phyloP scores from a whole-genome alignment of 2,888 invertebrate species.

The Pachycephus smyrnensis region DNA sequence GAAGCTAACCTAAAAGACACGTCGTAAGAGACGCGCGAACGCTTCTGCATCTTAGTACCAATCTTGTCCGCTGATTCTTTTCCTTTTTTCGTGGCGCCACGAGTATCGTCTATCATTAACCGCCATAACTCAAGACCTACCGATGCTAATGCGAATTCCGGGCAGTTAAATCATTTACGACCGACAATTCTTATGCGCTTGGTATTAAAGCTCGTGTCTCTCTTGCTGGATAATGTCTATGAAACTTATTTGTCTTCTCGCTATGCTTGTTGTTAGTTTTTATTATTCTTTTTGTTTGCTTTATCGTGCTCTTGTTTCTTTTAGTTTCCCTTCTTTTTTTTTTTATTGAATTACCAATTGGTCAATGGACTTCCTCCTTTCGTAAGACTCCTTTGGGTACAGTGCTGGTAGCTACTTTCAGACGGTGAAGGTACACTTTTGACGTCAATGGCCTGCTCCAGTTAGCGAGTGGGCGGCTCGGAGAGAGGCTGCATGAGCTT shows the following conservation, averaged over 20 bases:
- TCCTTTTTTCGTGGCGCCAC: not conserved
- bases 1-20: not conserved
- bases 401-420: slow-evolving; percentile 1
- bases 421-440: slow-evolving; percentile 17
- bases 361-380: not conserved
- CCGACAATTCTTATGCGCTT: not conserved
- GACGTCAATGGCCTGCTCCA: slow-evolving; percentile 19
- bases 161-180: slow-evolving; percentile 9
- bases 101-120: slow-evolving; percentile 47
- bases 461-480: slow-evolving; percentile 10
- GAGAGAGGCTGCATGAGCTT: slow-evolving; percentile 31
- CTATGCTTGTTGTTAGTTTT: not conserved
- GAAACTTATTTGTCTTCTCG: not conserved
- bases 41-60: not conserved
- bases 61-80: not conserved
- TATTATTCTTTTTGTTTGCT: not conserved
- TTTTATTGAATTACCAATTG: not conserved
- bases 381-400: not conserved
- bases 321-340: not conserved
- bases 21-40: not conserved
- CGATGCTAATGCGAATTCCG: slow-evolving; percentile 58
- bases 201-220: not conserved
- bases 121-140: slow-evolving; percentile 54
- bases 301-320: too few relatives aligned
- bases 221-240: not conserved